A percentile compares a stretch with the other conserved stretches of the same genome.
Conservation (phyloP, 2,888 invertebrate genomes). For the Leptarthrus brevirostris region DNA sequence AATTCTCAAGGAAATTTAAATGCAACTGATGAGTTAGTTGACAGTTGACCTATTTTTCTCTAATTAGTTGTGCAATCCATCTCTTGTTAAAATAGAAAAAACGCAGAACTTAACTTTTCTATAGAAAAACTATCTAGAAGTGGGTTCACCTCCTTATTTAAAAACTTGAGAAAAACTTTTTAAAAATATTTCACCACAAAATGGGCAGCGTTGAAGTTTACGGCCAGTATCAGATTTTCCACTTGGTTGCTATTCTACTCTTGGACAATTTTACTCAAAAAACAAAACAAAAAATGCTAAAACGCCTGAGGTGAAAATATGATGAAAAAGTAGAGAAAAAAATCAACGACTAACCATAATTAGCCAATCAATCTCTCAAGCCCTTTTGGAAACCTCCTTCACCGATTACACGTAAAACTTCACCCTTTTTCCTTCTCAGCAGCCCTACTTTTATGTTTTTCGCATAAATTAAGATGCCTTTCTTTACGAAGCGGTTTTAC, state of each 20-base stretch:
- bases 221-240: not conserved
- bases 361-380: slow-evolving; percentile 38
- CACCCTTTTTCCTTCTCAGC: not conserved
- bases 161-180: slow-evolving; percentile 5
- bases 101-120: not conserved
- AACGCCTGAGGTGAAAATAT: not conserved
- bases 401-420: slow-evolving; percentile 7
- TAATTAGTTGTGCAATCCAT: not conserved
- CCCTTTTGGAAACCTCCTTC: slow-evolving; percentile 4
- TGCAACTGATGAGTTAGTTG: not conserved
- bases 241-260: not conserved
- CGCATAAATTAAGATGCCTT: slow-evolving; percentile 26
- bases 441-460: not conserved
- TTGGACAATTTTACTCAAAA: not conserved
- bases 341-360: slow-evolving; percentile 7
- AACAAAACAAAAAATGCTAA: not conserved
- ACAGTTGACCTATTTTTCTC: not conserved
- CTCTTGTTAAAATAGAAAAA: not conserved
- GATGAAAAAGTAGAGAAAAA: not conserved
- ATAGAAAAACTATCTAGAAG: not conserved
- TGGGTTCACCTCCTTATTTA: not conserved
- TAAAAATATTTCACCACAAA: not conserved
- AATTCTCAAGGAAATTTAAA: not conserved
- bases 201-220: slow-evolving; percentile 6
- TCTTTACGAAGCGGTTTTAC: not conserved